These are phyloP conservation scores for Phania funesta DNA, from an alignment of 2,888 invertebrate species.

Conservation along the genomic window DNA sequence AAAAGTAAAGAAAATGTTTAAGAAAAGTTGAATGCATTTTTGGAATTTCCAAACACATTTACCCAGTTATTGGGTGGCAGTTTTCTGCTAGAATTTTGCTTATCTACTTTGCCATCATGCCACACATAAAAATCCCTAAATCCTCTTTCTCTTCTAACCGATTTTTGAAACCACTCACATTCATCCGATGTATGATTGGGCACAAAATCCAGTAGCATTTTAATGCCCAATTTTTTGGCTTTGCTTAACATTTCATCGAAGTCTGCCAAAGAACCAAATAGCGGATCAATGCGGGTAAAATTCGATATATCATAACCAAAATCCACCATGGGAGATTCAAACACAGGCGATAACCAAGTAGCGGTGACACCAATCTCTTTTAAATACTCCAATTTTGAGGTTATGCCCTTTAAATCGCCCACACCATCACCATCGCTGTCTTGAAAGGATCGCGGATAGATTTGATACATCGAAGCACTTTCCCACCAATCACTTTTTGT, in stretches of 20 bases:
- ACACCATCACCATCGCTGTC: conserved; percentile 91
- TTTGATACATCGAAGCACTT: conserved; percentile 89
- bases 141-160: conserved; percentile 83
- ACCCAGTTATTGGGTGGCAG: conserved; percentile 74
- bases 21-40: background rate
- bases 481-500: conserved; percentile 88
- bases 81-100: conserved; percentile 60
- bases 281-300: conserved; percentile 84
- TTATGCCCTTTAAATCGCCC: conserved; percentile 88
- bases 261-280: conserved; percentile 84
- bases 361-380: conserved; percentile 85
- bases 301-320: conserved; percentile 89
- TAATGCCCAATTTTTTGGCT: conserved; percentile 81
- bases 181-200: conserved; percentile 90
- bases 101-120: conserved; percentile 82
- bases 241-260: conserved; percentile 83
- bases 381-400: conserved; percentile 84
- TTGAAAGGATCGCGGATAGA: conserved; percentile 91
- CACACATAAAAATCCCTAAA: conserved; percentile 90
- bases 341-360: conserved; percentile 88
- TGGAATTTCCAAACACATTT: background rate
- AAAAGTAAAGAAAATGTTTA: background rate
- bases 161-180: conserved; percentile 92
- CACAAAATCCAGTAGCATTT: conserved; percentile 84
- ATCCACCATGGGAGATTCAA: conserved; percentile 87